Evolutionary conservation across 2,888 invertebrate species (phyloP).

Genomic region (Agriopis marginaria): DNA sequence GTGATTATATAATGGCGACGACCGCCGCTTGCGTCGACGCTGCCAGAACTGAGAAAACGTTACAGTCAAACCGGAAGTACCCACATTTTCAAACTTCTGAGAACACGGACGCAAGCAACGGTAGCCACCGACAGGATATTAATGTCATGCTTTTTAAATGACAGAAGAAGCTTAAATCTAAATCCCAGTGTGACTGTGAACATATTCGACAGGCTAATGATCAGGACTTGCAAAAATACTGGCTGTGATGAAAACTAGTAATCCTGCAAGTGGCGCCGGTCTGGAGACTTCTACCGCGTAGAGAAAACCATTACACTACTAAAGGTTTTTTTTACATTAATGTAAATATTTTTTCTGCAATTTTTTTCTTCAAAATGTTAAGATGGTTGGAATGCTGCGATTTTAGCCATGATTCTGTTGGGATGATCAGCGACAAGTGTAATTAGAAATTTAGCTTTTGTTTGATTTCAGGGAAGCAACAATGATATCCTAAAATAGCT

Average conservation of each 20-base stretch:
- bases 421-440: neutral
- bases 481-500: neutral
- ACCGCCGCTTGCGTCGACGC: conserved; percentile 60
- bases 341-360: neutral
- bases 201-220: conserved; percentile 80
- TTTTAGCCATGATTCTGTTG: neutral
- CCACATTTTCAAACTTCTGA: conserved; percentile 6
- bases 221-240: conserved; percentile 81
- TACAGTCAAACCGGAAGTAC: conserved; percentile 8
- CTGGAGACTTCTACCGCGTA: conserved; percentile 65
- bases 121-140: conserved; percentile 73
- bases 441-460: no score
- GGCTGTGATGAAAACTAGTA: conserved; percentile 67
- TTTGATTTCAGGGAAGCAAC: neutral
- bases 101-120: conserved; percentile 58
- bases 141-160: conserved; percentile 81
- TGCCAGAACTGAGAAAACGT: neutral
- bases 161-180: conserved; percentile 83
- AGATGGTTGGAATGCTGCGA: neutral
- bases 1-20: conserved; percentile 65
- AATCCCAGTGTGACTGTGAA: conserved; percentile 81
- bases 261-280: conserved; percentile 77
- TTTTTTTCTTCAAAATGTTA: neutral
- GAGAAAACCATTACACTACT: conserved; percentile 55
- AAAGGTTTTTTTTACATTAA: neutral